Evolutionary conservation across 23 tunicate genomes (phyloP), one percentile per base, ranked within the genome.

Genomic region (Corella eumyota): DNA sequence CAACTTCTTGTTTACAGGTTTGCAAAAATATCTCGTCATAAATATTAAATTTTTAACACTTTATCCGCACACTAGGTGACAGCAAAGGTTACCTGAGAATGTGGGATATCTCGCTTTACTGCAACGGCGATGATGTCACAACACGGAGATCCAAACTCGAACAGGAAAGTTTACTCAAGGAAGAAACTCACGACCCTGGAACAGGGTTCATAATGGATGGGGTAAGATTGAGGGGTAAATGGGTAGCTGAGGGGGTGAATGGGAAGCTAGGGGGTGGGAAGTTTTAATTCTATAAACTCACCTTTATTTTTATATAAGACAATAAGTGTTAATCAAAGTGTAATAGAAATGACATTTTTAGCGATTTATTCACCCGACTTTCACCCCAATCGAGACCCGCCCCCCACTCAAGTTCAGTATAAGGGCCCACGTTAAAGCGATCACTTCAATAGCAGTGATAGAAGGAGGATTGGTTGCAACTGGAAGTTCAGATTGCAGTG

Each of bases 91-190:
- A 73, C 36, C 23, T 73, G 30, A 50, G 36, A 32, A 34, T 73
- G 68, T 73, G 79, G 79, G 50, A 73, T 32, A 61, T 79, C 9
- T 25, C 51, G 30, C 19, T 40, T 2, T 79, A 79, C 30, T 79
- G 88, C 77, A 56, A 75, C 72, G 63, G 56, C 22, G 62, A 38
- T 15, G 72, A 65, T 23, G 71, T 75, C 21, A 3, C 25, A 36
- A 9, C 40, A 23, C 56, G 68, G 19, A 23, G 68, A 38, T 32
- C 40, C 1, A 40, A 9, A 2, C 22, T 63, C 25, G 68, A 40
- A 27, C 34, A 33, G 23, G 34, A 25, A n/a, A 36, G n/a, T n/a
- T n/a, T n/a, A n/a, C n/a, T n/a, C n/a, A n/a, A n/a, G n/a, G n/a
- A n/a, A n/a, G n/a, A n/a, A n/a, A n/a, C n/a, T n/a, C n/a, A n/a